Percentiles rank a stretch among this genome's conserved stretches.
Conservation (phyloP, 2,797 vertebrate genomes). For the Acrossocheilus wenchowensis region DNA sequence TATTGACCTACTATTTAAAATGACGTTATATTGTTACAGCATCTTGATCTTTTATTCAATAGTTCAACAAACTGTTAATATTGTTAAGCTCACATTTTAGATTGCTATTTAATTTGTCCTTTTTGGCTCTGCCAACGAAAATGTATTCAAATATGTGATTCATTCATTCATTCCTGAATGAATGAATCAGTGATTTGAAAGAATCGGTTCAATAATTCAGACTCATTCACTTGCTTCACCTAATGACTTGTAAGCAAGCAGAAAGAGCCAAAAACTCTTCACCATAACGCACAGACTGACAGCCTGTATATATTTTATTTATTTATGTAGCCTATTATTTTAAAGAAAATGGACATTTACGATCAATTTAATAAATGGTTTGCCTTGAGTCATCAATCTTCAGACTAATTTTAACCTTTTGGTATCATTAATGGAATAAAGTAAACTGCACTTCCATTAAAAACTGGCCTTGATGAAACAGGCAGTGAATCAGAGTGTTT, state of each 20-base stretch:
- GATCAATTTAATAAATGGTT: not conserved
- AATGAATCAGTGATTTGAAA: not conserved
- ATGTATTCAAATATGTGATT: not conserved
- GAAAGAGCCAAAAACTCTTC: not conserved
- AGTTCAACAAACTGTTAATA: not conserved
- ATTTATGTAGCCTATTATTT: not conserved
- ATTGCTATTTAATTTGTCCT: not conserved
- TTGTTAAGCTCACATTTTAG: not conserved
- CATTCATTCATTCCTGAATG: not conserved
- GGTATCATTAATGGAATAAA: not conserved
- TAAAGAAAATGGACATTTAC: not conserved
- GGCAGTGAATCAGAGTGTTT: not conserved
- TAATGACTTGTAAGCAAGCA: not conserved
- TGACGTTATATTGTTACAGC: too few relatives aligned
- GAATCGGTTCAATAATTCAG: not conserved
- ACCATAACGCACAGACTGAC: not conserved
- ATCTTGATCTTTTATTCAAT: too few relatives aligned
- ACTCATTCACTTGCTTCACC: not conserved
- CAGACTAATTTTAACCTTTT: conserved; percentile 4
- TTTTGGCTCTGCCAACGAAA: not conserved
- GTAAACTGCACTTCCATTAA: not conserved
- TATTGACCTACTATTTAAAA: not conserved
- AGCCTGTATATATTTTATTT: not conserved
- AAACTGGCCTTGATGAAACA: not conserved
- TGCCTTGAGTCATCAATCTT: not conserved